A percentile compares a stretch with the other conserved stretches of the same genome.
These are phyloP conservation scores for Scolopax mira DNA, from an alignment of 2,113 vertebrate genomes.

Conservation along the genomic window DNA sequence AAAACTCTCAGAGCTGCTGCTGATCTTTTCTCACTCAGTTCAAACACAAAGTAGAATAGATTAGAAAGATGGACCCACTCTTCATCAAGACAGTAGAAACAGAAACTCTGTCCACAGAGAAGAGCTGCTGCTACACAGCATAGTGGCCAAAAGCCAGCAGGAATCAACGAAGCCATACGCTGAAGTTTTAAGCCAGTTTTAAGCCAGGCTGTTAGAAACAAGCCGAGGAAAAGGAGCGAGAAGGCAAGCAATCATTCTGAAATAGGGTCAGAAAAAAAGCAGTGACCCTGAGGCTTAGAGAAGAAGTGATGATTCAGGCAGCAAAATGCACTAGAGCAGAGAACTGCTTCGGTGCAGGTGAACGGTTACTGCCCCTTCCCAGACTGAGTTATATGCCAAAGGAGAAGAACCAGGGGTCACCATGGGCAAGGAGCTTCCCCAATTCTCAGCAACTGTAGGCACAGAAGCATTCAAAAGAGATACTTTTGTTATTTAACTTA, in stretches of 20 bases:
- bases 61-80: not conserved
- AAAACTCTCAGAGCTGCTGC: not conserved
- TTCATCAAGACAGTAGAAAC: not conserved
- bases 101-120: not conserved
- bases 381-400: accelerated
- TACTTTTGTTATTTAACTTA: not conserved
- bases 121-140: not conserved
- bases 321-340: not conserved
- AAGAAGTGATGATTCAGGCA: not conserved
- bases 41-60: not conserved
- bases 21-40: not conserved
- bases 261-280: not conserved
- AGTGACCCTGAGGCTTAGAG: not conserved
- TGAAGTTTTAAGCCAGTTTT: not conserved
- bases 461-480: not conserved
- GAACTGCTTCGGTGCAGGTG: not conserved
- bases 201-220: not conserved
- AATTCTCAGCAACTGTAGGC: not conserved
- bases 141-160: not conserved
- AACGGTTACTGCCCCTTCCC: accelerated
- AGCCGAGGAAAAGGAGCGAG: not conserved
- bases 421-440: not conserved
- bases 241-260: not conserved
- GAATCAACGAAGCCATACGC: not conserved
- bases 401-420: accelerated